These are phyloP conservation scores for Agapostemon virescens DNA, from an alignment of 2,888 invertebrate species.

Conservation along the genomic window DNA sequence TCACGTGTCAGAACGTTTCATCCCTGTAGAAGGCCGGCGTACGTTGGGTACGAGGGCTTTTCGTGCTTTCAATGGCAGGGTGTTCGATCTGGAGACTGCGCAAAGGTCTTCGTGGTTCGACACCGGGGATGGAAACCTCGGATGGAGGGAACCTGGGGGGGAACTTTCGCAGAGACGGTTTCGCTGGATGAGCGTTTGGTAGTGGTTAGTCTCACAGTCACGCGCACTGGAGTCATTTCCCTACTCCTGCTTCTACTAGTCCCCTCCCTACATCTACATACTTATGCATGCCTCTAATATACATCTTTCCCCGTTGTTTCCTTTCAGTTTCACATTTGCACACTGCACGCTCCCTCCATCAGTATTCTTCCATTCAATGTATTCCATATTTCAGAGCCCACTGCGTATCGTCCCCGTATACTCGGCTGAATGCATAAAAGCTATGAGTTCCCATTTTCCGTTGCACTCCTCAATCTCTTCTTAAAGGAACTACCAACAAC, in stretches of 20 bases:
- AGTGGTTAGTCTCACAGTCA: constrained; percentile 37
- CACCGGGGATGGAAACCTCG: constrained; percentile 30
- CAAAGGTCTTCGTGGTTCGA: constrained; percentile 41
- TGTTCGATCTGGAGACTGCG: constrained; percentile 60
- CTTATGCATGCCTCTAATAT: constrained; percentile 24
- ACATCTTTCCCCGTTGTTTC: constrained; percentile 40
- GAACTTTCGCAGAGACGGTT: constrained; percentile 44
- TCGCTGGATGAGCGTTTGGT: constrained; percentile 42
- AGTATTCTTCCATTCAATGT: constrained; percentile 27
- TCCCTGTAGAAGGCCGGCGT: constrained; percentile 25
- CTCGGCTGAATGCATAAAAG: constrained; percentile 2
- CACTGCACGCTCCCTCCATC: constrained; percentile 19
- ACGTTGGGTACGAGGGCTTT: constrained; percentile 20
- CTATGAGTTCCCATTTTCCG: background rate
- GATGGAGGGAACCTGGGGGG: constrained; percentile 16
- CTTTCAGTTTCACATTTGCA: constrained; percentile 25
- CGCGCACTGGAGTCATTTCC: constrained; percentile 33
- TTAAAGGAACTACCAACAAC: constrained; percentile 18
- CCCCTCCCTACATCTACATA: background rate
- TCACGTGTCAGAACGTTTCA: constrained; percentile 46
- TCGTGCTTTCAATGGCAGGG: constrained; percentile 40
- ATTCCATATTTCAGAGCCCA: constrained; percentile 26
- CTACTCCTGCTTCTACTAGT: background rate
- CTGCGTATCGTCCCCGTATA: constrained; percentile 21
- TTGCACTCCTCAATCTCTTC: background rate